phyloP scores from a whole-genome alignment of 2,113 vertebrate species.

The Strix aluco region DNA sequence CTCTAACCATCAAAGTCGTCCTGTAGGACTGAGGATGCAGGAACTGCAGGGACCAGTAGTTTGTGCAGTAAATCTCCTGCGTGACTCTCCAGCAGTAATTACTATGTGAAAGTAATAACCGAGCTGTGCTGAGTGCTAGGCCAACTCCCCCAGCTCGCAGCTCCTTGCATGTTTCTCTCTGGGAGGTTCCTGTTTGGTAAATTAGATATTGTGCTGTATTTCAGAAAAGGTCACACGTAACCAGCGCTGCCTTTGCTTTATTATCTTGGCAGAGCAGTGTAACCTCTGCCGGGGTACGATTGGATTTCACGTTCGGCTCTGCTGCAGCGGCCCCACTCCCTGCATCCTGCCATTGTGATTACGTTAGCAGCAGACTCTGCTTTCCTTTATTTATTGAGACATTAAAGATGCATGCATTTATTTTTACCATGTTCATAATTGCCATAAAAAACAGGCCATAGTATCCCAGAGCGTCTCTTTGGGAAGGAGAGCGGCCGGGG shows the following conservation, averaged over 20 bases:
- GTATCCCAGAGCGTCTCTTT: neutral
- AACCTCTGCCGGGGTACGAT: constrained; percentile 37
- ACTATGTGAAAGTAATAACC: constrained; percentile 67
- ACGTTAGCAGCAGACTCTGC: constrained; percentile 46
- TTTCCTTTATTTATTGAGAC: constrained; percentile 63
- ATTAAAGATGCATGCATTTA: constrained; percentile 70
- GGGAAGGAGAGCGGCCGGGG: neutral
- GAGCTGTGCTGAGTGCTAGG: constrained; percentile 5
- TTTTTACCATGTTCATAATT: constrained; percentile 64
- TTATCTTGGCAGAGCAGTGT: constrained; percentile 53
- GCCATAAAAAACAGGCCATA: constrained; percentile 28
- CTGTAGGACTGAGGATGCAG: constrained; percentile 19
- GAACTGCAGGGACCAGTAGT: constrained; percentile 20
- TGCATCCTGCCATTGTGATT: constrained; percentile 55
- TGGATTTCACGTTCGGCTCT: constrained; percentile 23
- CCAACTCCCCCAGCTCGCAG: constrained; percentile 50
- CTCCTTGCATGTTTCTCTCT: constrained; percentile 49
- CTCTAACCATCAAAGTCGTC: neutral
- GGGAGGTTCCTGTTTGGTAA: constrained; percentile 66
- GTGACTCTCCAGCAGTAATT: constrained; percentile 66
- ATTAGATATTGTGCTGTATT: constrained; percentile 68
- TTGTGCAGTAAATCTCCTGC: constrained; percentile 62
- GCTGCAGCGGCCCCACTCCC: constrained; percentile 5
- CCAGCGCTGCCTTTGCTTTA: constrained; percentile 52
- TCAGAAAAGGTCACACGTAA: constrained; percentile 65